Evolutionary conservation across 1,140 invertebrate species (phyloP).

Genomic region (Bombus pascuorum): DNA sequence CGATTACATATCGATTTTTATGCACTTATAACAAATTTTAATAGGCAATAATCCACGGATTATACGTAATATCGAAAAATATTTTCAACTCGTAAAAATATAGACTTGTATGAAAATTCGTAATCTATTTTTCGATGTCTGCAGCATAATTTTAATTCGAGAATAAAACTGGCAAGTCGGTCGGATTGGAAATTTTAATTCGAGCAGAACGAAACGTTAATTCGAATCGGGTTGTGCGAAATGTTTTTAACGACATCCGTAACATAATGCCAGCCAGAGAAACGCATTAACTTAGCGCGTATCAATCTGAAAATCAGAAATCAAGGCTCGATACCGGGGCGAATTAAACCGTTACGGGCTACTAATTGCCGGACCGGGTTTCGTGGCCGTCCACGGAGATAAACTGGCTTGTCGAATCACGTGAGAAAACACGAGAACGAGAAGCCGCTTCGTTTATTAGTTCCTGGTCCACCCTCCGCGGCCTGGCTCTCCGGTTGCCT

Average conservation of each 20-base stretch:
- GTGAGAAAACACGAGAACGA: slow-evolving; percentile 63
- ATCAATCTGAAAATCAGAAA: slow-evolving; percentile 51
- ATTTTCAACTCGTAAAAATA: background rate
- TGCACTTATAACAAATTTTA: background rate
- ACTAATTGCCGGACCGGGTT: slow-evolving; percentile 60
- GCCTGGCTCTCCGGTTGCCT: slow-evolving; percentile 10
- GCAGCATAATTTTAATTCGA: no score
- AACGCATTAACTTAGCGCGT: slow-evolving; percentile 25
- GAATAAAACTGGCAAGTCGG: background rate
- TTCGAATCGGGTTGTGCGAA: background rate
- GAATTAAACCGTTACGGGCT: slow-evolving; percentile 64
- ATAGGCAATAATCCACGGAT: background rate
- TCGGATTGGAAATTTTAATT: background rate
- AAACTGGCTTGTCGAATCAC: slow-evolving; percentile 67
- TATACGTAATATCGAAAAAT: background rate
- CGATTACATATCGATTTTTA: background rate
- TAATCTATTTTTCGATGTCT: no score
- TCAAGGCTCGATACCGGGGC: slow-evolving; percentile 47
- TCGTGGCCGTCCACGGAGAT: slow-evolving; percentile 50
- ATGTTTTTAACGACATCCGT: slow-evolving; percentile 20
- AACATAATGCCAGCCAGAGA: background rate
- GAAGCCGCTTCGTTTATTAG: slow-evolving; percentile 56
- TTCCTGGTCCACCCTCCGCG: slow-evolving; percentile 67
- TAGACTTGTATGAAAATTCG: no score
- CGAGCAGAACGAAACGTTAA: background rate